A percentile compares a stretch with the other conserved stretches of the same genome.
phyloP scores from a whole-genome alignment of 2,888 invertebrate genomes.

The Cryptus armator region DNA sequence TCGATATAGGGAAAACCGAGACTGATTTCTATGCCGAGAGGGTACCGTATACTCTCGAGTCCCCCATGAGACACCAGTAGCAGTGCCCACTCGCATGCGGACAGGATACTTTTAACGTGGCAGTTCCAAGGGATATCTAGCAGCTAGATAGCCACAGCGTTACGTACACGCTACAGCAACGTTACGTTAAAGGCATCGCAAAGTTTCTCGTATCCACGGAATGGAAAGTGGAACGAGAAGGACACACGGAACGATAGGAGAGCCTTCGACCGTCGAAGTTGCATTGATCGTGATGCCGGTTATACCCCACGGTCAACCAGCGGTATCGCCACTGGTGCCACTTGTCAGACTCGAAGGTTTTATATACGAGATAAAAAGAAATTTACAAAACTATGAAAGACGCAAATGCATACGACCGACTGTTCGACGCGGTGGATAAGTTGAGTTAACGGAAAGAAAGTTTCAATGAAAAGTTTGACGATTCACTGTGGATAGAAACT shows the following conservation, averaged over 20 bases:
- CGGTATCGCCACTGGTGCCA: not conserved
- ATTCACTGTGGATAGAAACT: not conserved
- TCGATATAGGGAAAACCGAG: slow-evolving; percentile 63
- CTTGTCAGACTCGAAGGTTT: slow-evolving; percentile 7
- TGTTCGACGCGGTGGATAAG: not conserved
- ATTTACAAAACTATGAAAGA: not conserved
- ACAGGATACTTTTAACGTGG: slow-evolving; percentile 56
- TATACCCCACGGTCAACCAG: not conserved
- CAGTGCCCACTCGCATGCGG: slow-evolving; percentile 40
- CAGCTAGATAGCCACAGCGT: slow-evolving; percentile 1
- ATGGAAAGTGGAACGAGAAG: slow-evolving; percentile 26
- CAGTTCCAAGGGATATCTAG: slow-evolving; percentile 43
- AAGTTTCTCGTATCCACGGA: slow-evolving; percentile 27
- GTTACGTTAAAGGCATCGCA: slow-evolving; percentile 34
- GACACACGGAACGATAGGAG: not conserved
- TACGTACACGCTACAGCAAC: not conserved
- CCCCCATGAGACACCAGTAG: slow-evolving; percentile 49
- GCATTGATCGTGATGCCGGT: slow-evolving; percentile 20
- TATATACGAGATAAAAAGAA: not conserved
- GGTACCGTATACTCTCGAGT: slow-evolving; percentile 52
- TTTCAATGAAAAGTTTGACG: not conserved
- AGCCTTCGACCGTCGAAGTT: slow-evolving; percentile 8
- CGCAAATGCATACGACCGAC: not conserved
- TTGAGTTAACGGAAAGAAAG: not conserved
- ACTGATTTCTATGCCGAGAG: slow-evolving; percentile 69